These are phyloP conservation scores for Tiaroga cobitis DNA, from an alignment of 2,797 vertebrate genomes.

Conservation along the genomic window DNA sequence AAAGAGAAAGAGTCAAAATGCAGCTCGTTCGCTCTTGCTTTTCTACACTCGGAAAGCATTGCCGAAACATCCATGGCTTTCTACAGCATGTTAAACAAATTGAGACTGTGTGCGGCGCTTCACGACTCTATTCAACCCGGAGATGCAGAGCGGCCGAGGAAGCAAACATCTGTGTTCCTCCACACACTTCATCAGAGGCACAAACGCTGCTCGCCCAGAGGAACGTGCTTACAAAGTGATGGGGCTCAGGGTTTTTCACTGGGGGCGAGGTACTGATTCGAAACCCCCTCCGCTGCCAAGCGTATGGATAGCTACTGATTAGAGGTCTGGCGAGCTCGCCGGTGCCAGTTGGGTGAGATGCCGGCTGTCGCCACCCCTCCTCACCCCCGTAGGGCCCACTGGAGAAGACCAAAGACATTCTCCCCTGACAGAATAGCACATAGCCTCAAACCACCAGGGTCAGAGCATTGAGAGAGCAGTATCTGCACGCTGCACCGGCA, in stretches of 20 bases:
- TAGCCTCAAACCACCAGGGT: slow-evolving; percentile 48
- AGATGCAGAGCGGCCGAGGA: slow-evolving; percentile 60
- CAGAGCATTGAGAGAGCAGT: slow-evolving; percentile 27
- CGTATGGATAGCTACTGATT: slow-evolving; percentile 85
- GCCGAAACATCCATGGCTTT: slow-evolving; percentile 75
- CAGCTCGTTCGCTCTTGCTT: neutral
- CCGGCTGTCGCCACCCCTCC: slow-evolving; percentile 61
- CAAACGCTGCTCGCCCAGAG: slow-evolving; percentile 79
- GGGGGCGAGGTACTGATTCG: slow-evolving; percentile 79
- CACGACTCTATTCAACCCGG: slow-evolving; percentile 48
- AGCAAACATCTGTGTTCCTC: slow-evolving; percentile 29
- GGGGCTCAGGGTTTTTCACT: slow-evolving; percentile 81
- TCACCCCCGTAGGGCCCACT: slow-evolving; percentile 57
- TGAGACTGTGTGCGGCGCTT: slow-evolving; percentile 57
- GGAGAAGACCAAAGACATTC: slow-evolving; percentile 69
- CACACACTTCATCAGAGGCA: slow-evolving; percentile 64
- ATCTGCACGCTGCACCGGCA: slow-evolving; percentile 51
- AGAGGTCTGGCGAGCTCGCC: slow-evolving; percentile 80
- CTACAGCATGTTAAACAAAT: slow-evolving; percentile 78
- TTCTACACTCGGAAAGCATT: slow-evolving; percentile 64
- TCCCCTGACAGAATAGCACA: slow-evolving; percentile 32
- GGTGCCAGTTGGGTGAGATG: slow-evolving; percentile 70
- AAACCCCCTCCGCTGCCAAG: slow-evolving; percentile 81
- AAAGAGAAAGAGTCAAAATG: neutral
- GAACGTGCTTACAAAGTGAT: slow-evolving; percentile 82